Conservation (phyloP, 2,888 invertebrate species). For the Tetragonula carbonaria region DNA sequence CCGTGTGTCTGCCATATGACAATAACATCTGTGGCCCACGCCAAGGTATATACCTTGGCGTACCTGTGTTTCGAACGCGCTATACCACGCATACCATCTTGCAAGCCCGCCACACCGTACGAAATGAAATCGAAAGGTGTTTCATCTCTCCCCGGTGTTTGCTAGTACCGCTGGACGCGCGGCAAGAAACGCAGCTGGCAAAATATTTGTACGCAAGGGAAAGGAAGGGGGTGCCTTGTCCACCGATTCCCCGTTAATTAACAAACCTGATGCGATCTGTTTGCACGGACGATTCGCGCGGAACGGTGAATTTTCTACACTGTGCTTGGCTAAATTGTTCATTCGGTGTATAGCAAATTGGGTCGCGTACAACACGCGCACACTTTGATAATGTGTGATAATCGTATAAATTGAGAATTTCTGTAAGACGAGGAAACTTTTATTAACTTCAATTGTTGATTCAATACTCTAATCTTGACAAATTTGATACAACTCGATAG, state of each 20-base stretch:
- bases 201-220: conserved; percentile 64
- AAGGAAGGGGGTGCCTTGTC: conserved; percentile 16
- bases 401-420: no score
- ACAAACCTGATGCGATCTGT: conserved; percentile 4
- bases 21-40: conserved; percentile 80
- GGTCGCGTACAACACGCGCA: not conserved
- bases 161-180: conserved; percentile 20
- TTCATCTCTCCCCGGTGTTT: not conserved
- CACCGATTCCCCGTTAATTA: conserved; percentile 42
- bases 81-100: conserved; percentile 70
- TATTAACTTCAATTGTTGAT: no score
- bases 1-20: conserved; percentile 80
- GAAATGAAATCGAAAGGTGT: conserved; percentile 72
- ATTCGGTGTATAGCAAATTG: not conserved
- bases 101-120: conserved; percentile 69
- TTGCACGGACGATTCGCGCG: conserved; percentile 3
- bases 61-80: conserved; percentile 58
- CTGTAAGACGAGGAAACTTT: no score
- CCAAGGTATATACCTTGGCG: conserved; percentile 59
- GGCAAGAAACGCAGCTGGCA: conserved; percentile 68
- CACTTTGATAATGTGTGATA: no score
- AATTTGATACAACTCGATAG: no score
- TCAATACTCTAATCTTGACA: no score
- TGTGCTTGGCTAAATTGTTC: no score
- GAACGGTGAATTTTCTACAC: not conserved